Percentiles rank a stretch among this genome's conserved stretches.
Conservation (phyloP, 2,888 invertebrate genomes). For the Muschampia plurimacula region DNA sequence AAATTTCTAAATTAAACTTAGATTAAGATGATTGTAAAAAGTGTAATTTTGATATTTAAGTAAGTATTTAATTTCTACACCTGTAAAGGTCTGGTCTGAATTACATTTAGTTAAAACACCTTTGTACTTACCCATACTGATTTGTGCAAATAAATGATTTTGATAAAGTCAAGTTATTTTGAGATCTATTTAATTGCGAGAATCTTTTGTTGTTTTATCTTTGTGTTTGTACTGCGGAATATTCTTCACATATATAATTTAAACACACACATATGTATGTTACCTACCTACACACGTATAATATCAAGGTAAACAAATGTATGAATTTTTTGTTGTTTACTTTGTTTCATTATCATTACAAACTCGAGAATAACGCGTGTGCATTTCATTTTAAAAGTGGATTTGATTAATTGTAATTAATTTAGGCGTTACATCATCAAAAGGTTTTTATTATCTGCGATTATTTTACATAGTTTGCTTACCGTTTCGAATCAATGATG, state of each 20-base stretch:
- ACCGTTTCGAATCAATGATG: not conserved
- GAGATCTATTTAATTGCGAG: not conserved
- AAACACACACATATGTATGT: not conserved
- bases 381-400: not conserved
- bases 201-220: slow-evolving; percentile 5
- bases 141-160: too few relatives aligned
- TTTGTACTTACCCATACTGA: too few relatives aligned
- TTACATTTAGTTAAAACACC: too few relatives aligned
- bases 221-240: not conserved
- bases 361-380: not conserved
- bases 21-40: too few relatives aligned
- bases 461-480: too few relatives aligned
- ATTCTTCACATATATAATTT: not conserved
- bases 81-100: too few relatives aligned
- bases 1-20: too few relatives aligned
- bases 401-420: not conserved
- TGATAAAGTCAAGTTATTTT: too few relatives aligned
- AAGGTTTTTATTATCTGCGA: too few relatives aligned
- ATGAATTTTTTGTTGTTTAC: not conserved
- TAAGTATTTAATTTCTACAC: too few relatives aligned
- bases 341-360: slow-evolving; percentile 2
- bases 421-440: too few relatives aligned
- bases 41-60: too few relatives aligned
- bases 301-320: slow-evolving; percentile 1
- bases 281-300: not conserved